Base-by-base conservation (phyloP, 23 tunicate species). In the Ciona savignyi region DNA sequence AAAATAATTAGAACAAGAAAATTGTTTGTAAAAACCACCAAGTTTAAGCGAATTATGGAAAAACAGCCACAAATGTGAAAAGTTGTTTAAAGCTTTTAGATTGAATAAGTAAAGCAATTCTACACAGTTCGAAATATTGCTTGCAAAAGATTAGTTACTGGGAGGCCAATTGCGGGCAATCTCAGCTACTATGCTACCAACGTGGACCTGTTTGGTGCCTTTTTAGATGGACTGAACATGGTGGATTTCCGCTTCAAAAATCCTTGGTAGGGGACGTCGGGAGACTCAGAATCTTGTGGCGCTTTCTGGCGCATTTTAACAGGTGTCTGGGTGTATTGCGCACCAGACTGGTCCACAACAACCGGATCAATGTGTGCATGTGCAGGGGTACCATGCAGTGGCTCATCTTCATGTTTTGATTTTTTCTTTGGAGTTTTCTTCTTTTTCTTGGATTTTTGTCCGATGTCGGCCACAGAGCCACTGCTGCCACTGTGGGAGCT, bases 161-260 rank as follows among this genome's bases (percentile, higher is more conserved):
- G 56, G 56, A 42, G 15, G 15, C 56, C 56, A 42, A 42, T 42
- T 42, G 56, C 56, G 56, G 56, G 11, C 56, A 42, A 42, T 15
- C 56, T 9, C 15, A 42, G 9, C 56, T 42, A 42, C 56, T 42
- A n/a, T n/a, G 9, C 56, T 42, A 42, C 56, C 9, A 6, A 42
- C 11, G 56, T 42, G 56, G 56, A 90, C 97, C 97, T 90, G 97
- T 78, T 83, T 9, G 80, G 34, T 32, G 97, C 97, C 70, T 83
- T 90, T 80, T 90, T 90, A 26, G 48, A 60, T 33, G 97, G 88
- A 30, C 86, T 79, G 15, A 79, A 51, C 89, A 83, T 78, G 19
- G 78, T 80, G 15, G 81, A 77, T 71, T 90, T 90, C 21, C 97
- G 80, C 6, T 83, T 76, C 23, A 90, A 68, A 21, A 26, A 62